Evolutionary conservation across 2,888 invertebrate genomes (phyloP).

Genomic region (Ormyrus labotus): DNA sequence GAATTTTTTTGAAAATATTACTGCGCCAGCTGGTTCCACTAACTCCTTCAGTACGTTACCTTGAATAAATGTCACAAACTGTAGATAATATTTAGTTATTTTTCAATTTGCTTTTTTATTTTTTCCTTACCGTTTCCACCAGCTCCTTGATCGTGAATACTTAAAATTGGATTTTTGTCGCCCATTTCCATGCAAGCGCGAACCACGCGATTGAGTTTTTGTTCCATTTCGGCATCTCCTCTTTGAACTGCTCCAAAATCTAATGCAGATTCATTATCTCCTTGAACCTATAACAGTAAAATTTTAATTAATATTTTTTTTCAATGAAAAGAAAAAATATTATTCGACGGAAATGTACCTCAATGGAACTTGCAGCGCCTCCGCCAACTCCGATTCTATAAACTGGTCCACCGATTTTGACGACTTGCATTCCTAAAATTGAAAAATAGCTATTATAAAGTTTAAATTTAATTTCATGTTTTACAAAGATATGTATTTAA

Average conservation of each 20-base stretch:
- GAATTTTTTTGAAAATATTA: constrained; percentile 90
- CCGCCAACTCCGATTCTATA: constrained; percentile 99
- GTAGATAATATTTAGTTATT: background rate
- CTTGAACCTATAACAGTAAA: constrained; percentile 82
- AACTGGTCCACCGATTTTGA: constrained; percentile 97
- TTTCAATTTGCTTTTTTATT: background rate
- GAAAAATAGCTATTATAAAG: constrained; percentile 21
- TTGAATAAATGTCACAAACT: constrained; percentile 64
- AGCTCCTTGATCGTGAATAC: constrained; percentile 99
- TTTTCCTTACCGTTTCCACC: constrained; percentile 87
- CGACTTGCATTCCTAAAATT: constrained; percentile 87
- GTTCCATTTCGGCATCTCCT: constrained; percentile 99
- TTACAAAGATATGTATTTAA: background rate
- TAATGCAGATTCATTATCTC: constrained; percentile 88
- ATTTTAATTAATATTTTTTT: background rate
- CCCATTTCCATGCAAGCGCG: constrained; percentile 92
- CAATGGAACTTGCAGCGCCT: constrained; percentile 97
- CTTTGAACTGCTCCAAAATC: constrained; percentile 98
- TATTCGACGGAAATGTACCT: constrained; percentile 73
- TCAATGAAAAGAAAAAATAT: background rate
- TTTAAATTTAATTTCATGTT: background rate
- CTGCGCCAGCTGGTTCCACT: constrained; percentile 95
- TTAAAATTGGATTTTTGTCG: constrained; percentile 89
- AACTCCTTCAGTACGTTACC: constrained; percentile 97
- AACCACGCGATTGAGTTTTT: constrained; percentile 95